Percentiles rank a stretch among this genome's conserved stretches.
Conservation (phyloP, 2,888 invertebrate genomes). For the Nycteola revayana region DNA sequence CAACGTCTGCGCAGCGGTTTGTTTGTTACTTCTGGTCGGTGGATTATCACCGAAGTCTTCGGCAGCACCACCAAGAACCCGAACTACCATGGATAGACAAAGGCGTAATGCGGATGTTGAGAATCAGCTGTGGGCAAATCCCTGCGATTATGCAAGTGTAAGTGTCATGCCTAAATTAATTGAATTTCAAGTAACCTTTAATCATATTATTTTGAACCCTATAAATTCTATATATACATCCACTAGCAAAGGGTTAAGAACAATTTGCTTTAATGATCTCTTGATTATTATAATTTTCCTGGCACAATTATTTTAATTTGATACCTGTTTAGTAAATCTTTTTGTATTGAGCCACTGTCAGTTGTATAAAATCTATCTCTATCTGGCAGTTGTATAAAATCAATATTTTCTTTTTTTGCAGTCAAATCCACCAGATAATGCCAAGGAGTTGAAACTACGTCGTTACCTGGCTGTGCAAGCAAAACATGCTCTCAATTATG, state of each 20-base stretch:
- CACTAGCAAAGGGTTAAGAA: too few relatives aligned
- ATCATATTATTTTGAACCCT: too few relatives aligned
- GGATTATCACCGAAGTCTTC: conserved; percentile 61
- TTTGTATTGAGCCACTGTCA: too few relatives aligned
- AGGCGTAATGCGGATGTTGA: conserved; percentile 48
- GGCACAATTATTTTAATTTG: too few relatives aligned
- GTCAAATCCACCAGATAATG: conserved; percentile 50
- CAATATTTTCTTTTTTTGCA: conserved; percentile 42
- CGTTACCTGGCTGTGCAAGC: conserved; percentile 38
- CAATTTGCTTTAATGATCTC: too few relatives aligned
- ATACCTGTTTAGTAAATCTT: too few relatives aligned
- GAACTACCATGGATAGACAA: conserved; percentile 54
- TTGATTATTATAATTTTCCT: too few relatives aligned
- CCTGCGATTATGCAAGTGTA: conserved; percentile 61
- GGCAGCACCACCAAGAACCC: conserved; percentile 62
- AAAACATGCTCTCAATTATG: conserved; percentile 45
- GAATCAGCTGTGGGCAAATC: conserved; percentile 63
- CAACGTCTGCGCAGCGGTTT: conserved; percentile 75
- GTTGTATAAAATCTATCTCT: too few relatives aligned
- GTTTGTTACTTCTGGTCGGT: conserved; percentile 66
- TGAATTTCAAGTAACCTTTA: too few relatives aligned
- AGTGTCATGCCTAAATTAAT: too few relatives aligned
- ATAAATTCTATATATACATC: too few relatives aligned
- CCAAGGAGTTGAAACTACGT: conserved; percentile 39
- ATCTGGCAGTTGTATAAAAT: too few relatives aligned